These are phyloP conservation scores for Cinclus mexicanus DNA, from an alignment of 2,113 vertebrate species.

Conservation along the genomic window DNA sequence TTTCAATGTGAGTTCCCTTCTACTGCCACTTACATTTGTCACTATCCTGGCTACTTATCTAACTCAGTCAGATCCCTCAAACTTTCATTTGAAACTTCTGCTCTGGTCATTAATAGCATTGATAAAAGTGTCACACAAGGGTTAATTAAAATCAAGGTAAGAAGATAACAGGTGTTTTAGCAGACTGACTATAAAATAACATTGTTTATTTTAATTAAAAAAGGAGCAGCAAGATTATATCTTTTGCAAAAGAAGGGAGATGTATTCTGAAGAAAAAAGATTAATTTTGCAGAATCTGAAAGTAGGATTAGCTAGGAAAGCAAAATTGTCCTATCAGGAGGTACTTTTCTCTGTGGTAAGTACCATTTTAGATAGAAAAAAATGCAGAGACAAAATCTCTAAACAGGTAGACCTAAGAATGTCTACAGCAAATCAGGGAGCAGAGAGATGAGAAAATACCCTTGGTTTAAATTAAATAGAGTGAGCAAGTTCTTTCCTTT, in stretches of 20 bases:
- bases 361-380: background rate
- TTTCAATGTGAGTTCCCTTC: background rate
- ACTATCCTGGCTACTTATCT: background rate
- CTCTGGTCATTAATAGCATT: background rate
- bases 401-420: constrained; percentile 9
- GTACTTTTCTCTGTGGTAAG: background rate
- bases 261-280: background rate
- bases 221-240: background rate
- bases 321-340: background rate
- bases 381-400: background rate
- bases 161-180: background rate
- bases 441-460: background rate
- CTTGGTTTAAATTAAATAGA: background rate
- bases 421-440: background rate
- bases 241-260: background rate
- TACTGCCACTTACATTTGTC: background rate
- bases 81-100: background rate
- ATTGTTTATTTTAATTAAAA: background rate
- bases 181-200: background rate
- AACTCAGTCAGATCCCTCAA: background rate
- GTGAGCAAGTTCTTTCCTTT: background rate
- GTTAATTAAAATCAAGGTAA: background rate
- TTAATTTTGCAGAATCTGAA: background rate
- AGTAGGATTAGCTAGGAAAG: background rate
- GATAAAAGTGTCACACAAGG: background rate